Evolutionary conservation across 2,888 invertebrate species (phyloP).

Genomic region (Drosophila borealis): DNA sequence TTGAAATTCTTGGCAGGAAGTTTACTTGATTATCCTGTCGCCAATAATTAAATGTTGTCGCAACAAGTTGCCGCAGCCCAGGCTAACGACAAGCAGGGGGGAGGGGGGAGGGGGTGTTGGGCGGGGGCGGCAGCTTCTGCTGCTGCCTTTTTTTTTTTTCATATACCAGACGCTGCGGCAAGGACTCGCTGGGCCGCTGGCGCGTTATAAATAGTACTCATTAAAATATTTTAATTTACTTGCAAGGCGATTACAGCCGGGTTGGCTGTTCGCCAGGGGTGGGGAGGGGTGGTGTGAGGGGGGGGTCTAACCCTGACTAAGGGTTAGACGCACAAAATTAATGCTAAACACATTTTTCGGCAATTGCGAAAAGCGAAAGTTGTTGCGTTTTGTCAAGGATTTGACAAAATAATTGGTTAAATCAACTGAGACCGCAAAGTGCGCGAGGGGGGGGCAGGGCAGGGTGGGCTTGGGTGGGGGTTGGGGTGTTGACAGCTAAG

Average conservation of each 20-base stretch:
- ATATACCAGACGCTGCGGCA: background rate
- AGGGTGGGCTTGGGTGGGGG: too few species aligned
- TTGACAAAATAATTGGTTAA: slow-evolving; percentile 69
- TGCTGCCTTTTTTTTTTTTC: background rate
- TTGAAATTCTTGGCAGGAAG: slow-evolving; percentile 80
- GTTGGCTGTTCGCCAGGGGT: background rate
- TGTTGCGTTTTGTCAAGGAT: slow-evolving; percentile 29
- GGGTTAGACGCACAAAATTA: slow-evolving; percentile 55
- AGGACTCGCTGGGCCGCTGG: slow-evolving; percentile 35
- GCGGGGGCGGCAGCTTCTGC: too few species aligned
- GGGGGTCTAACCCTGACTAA: background rate
- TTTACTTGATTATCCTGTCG: slow-evolving; percentile 80
- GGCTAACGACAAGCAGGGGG: slow-evolving; percentile 11
- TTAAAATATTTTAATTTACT: slow-evolving; percentile 82
- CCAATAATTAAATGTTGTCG: slow-evolving; percentile 78
- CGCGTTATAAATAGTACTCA: slow-evolving; percentile 79
- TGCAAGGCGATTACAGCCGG: slow-evolving; percentile 44
- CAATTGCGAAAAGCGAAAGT: slow-evolving; percentile 22
- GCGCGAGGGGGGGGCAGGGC: too few species aligned
- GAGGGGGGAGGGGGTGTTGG: too few species aligned
- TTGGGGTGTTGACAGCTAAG: background rate
- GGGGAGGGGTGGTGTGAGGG: background rate
- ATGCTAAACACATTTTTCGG: slow-evolving; percentile 64
- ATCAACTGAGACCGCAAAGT: slow-evolving; percentile 48
- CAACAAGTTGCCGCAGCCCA: slow-evolving; percentile 69